A percentile compares a stretch with the other conserved stretches of the same genome.
Conservation (phyloP, 2,113 vertebrate species). For the Gila orcuttii region DNA sequence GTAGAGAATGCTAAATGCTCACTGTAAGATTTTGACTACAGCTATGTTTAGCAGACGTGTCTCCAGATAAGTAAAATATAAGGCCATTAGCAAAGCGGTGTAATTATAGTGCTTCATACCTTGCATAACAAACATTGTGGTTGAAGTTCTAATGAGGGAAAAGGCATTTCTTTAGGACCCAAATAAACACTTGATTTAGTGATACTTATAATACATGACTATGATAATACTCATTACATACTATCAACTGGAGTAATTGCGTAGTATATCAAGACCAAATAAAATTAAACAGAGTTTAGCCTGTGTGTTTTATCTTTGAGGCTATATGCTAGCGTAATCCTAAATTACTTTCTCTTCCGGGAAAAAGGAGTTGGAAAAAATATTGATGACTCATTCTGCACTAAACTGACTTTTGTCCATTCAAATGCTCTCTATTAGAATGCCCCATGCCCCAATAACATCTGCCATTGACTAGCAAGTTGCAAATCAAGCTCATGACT, state of each 20-base stretch:
- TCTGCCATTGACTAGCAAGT: not conserved
- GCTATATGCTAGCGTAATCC: not conserved
- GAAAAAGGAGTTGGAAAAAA: constrained; percentile 10
- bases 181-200: constrained; percentile 22
- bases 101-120: constrained; percentile 43
- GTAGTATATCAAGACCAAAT: not conserved
- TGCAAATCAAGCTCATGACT: not conserved
- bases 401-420: not conserved
- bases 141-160: constrained; percentile 29
- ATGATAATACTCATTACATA: not conserved
- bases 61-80: constrained; percentile 44
- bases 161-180: constrained; percentile 13
- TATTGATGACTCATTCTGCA: constrained; percentile 7
- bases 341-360: not conserved
- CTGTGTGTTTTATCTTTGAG: not conserved
- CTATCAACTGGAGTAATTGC: not conserved
- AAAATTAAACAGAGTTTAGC: constrained; percentile 7
- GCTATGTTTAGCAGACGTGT: constrained; percentile 39
- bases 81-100: constrained; percentile 36
- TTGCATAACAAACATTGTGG: constrained; percentile 40
- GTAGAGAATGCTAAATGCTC: constrained; percentile 24
- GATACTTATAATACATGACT: constrained; percentile 1
- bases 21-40: constrained; percentile 37
- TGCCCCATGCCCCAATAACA: not conserved
- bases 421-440: not conserved